Evolutionary conservation across 2,797 vertebrate species (phyloP).

Genomic region (Perodicticus potto): DNA sequence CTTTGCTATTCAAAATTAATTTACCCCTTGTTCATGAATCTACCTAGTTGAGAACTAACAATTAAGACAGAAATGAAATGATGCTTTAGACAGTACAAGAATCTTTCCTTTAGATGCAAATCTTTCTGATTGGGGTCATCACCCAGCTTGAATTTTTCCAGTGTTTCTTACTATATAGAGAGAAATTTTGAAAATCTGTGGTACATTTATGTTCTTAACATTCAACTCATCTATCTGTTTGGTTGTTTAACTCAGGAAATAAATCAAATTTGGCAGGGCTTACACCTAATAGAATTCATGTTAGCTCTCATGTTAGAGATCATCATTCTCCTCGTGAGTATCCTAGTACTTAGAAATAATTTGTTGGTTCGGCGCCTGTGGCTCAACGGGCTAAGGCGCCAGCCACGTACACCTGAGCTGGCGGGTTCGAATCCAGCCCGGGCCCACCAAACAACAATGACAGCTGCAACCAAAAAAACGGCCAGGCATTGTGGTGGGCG

Average conservation of each 20-base stretch:
- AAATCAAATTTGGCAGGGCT: neutral
- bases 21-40: neutral
- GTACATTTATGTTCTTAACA: fast-evolving
- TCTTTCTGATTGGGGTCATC: neutral
- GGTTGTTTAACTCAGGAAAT: neutral
- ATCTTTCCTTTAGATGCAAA: neutral
- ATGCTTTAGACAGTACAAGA: neutral
- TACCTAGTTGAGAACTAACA: neutral
- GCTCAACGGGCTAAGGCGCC: too few species aligned
- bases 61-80: neutral
- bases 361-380: too few species aligned
- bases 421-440: too few species aligned
- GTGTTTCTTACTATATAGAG: neutral
- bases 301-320: neutral
- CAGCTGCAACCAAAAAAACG: too few species aligned
- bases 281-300: neutral
- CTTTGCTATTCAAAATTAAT: neutral
- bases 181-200: neutral
- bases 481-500: too few species aligned
- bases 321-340: neutral
- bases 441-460: too few species aligned
- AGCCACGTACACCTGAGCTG: too few species aligned
- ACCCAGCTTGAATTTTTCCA: neutral
- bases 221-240: neutral
- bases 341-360: neutral